Base-by-base conservation (phyloP, 2,888 invertebrate species). In the Lepeophtheirus nordmannii region DNA sequence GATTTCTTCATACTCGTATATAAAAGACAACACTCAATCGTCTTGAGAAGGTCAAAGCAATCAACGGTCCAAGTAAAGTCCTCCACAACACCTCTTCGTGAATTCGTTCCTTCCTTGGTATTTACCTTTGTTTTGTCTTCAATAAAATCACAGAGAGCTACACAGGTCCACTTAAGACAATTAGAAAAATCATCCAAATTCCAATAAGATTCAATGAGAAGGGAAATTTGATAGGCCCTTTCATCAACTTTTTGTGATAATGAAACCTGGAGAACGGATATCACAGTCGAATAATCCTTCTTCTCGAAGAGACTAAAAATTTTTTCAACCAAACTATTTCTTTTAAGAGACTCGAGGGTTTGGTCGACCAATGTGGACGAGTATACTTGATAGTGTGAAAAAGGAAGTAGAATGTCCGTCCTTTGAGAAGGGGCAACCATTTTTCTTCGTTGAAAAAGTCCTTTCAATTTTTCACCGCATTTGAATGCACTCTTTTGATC, bases 21-120 rank as follows among this genome's bases (percentile, higher is more conserved):
- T 3, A 61, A n/a, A 39, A 61, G n/a, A 20, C 61, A 61, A 37
- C 61, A 61, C 9, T 61, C 61, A 14, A 61, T n/a, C 11, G 38
- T 30, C 9, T 61, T 61, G 37, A 61, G 38, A n/a, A 61, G 61
- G 9, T 61, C 37, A 14, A 61, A 37, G n/a, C 22, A 37, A 20
- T 61, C 39, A n/a, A 46, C 53, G 53, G 53, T 46, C 53, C 53
- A 46, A n/a, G 53, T 46, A 46, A 46, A 46, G 17, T 46, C 53
- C 53, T 46, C 53, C 17, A n/a, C n/a, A 3, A 5, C 53, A 1
- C 53, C 53, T 46, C 53, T 46, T 5, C 53, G 53, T n/a, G 53
- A 46, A 46, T 14, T n/a, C 14, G 53, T 14, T n/a, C n/a, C n/a
- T n/a, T 46, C 53, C n/a, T 17, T 17, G 17, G 2, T 17, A 14